phyloP scores from a whole-genome alignment of 2,113 vertebrate species.

The Paradisaea rubra region DNA sequence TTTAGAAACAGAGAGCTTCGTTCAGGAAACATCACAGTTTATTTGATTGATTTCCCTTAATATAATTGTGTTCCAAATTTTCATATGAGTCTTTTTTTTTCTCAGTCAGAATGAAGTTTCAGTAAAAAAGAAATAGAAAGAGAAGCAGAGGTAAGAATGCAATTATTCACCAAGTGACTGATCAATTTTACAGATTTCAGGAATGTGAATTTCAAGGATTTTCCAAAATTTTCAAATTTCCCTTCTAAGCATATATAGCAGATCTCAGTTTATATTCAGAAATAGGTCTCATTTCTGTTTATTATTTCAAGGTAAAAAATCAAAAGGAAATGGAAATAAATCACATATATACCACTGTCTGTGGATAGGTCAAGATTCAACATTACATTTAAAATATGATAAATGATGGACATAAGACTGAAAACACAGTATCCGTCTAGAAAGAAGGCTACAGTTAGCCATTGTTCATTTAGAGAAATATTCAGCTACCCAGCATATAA shows the following conservation, averaged over 20 bases:
- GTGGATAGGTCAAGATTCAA: background rate
- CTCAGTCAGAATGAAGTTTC: background rate
- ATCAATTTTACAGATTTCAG: background rate
- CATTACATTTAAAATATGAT: background rate
- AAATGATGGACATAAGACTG: background rate
- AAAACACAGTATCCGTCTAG: background rate
- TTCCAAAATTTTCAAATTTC: background rate
- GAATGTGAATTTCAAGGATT: background rate
- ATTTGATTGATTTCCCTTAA: background rate
- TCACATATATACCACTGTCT: background rate
- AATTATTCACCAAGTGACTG: background rate
- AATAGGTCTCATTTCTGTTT: background rate
- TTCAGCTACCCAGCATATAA: background rate
- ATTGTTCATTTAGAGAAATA: background rate
- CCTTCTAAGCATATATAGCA: background rate
- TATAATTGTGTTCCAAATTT: background rate
- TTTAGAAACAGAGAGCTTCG: background rate
- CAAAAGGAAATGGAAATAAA: background rate
- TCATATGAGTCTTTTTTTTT: background rate
- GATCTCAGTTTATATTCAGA: background rate
- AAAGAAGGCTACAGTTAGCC: background rate
- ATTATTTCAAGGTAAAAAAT: background rate
- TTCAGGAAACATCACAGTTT: background rate
- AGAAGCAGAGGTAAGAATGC: background rate
- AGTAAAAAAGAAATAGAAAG: background rate